Conservation (phyloP, 2,797 vertebrate genomes). For the Ctenopoma kingsleyae region DNA sequence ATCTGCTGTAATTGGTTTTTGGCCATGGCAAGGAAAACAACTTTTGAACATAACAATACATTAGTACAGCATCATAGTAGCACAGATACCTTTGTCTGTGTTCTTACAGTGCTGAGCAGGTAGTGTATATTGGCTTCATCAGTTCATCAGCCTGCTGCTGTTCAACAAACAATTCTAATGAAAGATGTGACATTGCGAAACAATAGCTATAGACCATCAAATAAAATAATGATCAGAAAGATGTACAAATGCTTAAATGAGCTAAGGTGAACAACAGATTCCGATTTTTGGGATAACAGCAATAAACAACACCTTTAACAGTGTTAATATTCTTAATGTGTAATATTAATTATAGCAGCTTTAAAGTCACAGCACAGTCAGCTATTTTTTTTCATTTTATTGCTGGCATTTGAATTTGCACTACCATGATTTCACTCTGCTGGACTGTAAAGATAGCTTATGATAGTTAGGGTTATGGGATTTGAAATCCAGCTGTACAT, state of each 20-base stretch:
- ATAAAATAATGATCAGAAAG: not conserved
- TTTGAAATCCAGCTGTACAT: not conserved
- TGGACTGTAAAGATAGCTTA: not conserved
- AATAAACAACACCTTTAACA: not conserved
- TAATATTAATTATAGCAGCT: not conserved
- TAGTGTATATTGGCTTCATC: not conserved
- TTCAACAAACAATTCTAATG: not conserved
- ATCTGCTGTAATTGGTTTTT: not conserved
- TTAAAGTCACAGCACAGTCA: too few species aligned
- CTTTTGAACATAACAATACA: too few species aligned
- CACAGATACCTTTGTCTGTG: too few species aligned
- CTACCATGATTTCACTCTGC: not conserved
- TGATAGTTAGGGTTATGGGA: too few species aligned
- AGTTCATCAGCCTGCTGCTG: too few species aligned
- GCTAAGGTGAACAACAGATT: not conserved
- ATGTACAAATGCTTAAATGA: not conserved
- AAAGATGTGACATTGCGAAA: not conserved
- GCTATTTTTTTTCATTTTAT: not conserved
- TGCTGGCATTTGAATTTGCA: too few species aligned
- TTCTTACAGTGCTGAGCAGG: not conserved
- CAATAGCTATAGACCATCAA: not conserved
- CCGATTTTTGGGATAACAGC: not conserved
- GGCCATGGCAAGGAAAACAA: too few species aligned
- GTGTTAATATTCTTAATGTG: not conserved
- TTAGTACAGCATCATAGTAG: too few species aligned